A percentile compares a stretch with the other conserved stretches of the same genome.
phyloP scores from a whole-genome alignment of 2,113 vertebrate genomes.

The Pedionomus torquatus region DNA sequence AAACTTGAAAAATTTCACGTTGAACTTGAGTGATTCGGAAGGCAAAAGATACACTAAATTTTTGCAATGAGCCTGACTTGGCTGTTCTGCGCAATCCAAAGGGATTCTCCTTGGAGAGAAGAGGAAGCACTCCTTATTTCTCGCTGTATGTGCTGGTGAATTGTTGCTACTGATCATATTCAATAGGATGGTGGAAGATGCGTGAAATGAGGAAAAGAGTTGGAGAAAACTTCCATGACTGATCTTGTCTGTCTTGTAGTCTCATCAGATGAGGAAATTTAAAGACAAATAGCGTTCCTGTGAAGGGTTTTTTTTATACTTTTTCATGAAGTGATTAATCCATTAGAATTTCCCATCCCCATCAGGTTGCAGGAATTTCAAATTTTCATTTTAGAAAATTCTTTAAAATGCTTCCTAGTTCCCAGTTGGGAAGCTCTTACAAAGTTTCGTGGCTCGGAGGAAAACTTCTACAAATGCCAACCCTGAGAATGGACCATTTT shows the following conservation, averaged over 20 bases:
- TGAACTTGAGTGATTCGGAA: not conserved
- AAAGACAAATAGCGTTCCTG: not conserved
- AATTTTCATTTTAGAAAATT: not conserved
- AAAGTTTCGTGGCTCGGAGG: not conserved
- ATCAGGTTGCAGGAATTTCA: not conserved
- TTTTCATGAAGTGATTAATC: not conserved
- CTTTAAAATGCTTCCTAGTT: not conserved
- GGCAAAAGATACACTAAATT: not conserved
- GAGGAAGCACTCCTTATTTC: not conserved
- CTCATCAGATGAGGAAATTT: not conserved
- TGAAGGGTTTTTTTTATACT: not conserved
- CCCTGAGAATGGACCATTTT: not conserved
- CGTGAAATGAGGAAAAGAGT: not conserved
- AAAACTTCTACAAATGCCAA: not conserved
- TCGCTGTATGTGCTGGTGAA: not conserved
- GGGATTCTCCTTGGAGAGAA: not conserved
- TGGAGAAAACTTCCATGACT: not conserved
- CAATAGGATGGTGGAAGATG: not conserved
- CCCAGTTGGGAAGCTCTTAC: fast-evolving
- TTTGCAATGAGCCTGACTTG: not conserved
- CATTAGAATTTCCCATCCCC: not conserved
- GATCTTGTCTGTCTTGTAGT: not conserved
- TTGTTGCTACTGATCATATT: fast-evolving
- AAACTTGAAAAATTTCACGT: not conserved
- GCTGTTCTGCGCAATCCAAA: not conserved